Evolutionary conservation across 2,888 invertebrate genomes (phyloP).

Genomic region (Lymantria monacha): DNA sequence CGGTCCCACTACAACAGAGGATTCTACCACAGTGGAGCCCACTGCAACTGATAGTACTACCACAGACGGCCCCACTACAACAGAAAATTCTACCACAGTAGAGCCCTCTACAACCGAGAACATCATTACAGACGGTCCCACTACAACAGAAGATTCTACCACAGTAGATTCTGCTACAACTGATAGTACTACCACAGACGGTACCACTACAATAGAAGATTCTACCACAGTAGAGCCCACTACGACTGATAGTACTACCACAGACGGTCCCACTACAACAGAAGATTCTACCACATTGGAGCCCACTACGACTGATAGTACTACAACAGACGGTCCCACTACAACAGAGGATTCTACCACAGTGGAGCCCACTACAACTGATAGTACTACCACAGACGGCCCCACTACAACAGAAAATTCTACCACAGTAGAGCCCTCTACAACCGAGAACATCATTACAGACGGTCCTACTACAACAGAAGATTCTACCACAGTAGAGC

Average conservation of each 20-base stretch:
- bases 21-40: constrained; percentile 1
- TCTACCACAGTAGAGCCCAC: constrained; percentile 2
- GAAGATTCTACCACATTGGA: constrained; percentile 1
- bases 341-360: background rate
- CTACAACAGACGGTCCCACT: constrained; percentile 1
- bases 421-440: background rate
- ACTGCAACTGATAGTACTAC: constrained; percentile 7
- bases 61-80: background rate
- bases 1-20: background rate
- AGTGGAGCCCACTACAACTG: too few species aligned
- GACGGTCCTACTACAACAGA: background rate
- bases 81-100: constrained; percentile 2
- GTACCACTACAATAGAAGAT: background rate
- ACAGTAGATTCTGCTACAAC: constrained; percentile 4
- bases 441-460: constrained; percentile 3
- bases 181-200: background rate
- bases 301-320: constrained; percentile 2
- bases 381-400: background rate
- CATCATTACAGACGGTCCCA: constrained; percentile 2
- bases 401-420: background rate
- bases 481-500: background rate
- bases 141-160: constrained; percentile 1
- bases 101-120: constrained; percentile 2
- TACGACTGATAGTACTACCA: background rate
- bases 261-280: background rate